Conservation (phyloP, 2,797 vertebrate genomes). For the Melopsittacus undulatus region DNA sequence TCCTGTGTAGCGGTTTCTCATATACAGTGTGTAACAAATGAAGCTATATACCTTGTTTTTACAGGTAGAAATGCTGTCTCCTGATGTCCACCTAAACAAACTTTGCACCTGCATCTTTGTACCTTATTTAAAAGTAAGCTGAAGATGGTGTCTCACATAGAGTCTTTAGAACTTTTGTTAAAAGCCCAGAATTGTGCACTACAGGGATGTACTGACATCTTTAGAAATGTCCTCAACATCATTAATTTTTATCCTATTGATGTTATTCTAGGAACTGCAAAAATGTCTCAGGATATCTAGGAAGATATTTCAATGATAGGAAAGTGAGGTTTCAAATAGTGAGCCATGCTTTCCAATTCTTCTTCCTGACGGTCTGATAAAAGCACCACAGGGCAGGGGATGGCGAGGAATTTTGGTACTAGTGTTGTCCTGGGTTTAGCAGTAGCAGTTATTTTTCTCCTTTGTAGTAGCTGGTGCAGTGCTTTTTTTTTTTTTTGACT, state of each 20-base stretch:
- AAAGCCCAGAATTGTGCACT: neutral
- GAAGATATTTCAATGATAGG: neutral
- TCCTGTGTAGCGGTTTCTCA: neutral
- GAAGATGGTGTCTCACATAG: neutral
- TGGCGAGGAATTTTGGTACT: neutral
- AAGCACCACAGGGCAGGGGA: neutral
- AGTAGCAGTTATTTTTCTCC: no score
- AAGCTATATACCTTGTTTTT: neutral
- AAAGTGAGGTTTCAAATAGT: neutral
- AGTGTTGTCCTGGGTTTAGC: no score
- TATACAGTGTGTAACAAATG: neutral
- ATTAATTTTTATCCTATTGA: neutral
- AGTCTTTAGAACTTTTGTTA: neutral
- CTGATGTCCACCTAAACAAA: no score
- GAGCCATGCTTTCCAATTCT: neutral
- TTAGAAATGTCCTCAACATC: neutral
- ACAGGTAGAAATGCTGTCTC: neutral
- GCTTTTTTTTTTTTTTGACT: no score
- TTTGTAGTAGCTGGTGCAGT: no score
- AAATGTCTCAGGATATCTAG: neutral
- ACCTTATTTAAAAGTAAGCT: neutral
- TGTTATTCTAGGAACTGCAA: neutral
- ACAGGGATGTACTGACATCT: neutral
- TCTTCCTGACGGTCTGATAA: neutral
- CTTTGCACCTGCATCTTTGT: no score